Percentiles rank a stretch among this genome's conserved stretches.
Conservation (phyloP, 37 sponge, comb jelly and placozoan genomes). For the Diacarnus erythraeanus region DNA sequence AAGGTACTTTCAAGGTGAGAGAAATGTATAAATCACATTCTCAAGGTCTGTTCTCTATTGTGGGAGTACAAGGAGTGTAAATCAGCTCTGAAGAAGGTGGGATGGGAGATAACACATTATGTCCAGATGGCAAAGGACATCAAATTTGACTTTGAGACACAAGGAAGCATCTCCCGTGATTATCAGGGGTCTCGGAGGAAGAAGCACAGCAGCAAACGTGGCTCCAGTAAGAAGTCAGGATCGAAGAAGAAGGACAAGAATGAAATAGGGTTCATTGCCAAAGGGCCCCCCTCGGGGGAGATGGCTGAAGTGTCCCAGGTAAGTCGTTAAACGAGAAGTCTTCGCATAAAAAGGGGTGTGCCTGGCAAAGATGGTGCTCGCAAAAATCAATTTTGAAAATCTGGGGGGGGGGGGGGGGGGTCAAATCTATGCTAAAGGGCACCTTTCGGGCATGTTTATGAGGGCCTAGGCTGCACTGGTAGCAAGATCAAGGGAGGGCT, state of each 20-base stretch:
- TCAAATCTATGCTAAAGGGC: too few relatives aligned
- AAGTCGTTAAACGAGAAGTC: too few relatives aligned
- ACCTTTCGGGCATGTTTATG: too few relatives aligned
- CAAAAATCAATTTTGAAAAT: too few relatives aligned
- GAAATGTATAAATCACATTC: too few relatives aligned
- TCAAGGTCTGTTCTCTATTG: slow-evolving; percentile 67
- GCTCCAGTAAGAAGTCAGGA: slow-evolving; percentile 1
- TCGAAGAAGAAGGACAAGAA: background rate
- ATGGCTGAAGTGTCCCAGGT: background rate
- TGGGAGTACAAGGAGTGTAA: slow-evolving; percentile 53
- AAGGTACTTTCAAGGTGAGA: too few relatives aligned
- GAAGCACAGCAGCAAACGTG: slow-evolving; percentile 9
- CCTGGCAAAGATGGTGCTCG: too few relatives aligned
- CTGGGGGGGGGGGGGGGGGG: too few relatives aligned
- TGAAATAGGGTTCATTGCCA: background rate
- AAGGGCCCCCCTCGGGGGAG: background rate
- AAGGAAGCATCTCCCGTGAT: slow-evolving; percentile 21
- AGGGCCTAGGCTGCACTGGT: too few relatives aligned
- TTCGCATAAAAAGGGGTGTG: too few relatives aligned
- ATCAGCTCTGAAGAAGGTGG: slow-evolving; percentile 57
- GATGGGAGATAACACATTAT: slow-evolving; percentile 67
- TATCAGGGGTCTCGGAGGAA: slow-evolving; percentile 20
- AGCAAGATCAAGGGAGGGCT: too few relatives aligned
- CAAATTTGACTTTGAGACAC: background rate
- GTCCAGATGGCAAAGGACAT: background rate